Conservation (phyloP, 2,888 invertebrate species). For the Hydrotaea cyrtoneurina region DNA sequence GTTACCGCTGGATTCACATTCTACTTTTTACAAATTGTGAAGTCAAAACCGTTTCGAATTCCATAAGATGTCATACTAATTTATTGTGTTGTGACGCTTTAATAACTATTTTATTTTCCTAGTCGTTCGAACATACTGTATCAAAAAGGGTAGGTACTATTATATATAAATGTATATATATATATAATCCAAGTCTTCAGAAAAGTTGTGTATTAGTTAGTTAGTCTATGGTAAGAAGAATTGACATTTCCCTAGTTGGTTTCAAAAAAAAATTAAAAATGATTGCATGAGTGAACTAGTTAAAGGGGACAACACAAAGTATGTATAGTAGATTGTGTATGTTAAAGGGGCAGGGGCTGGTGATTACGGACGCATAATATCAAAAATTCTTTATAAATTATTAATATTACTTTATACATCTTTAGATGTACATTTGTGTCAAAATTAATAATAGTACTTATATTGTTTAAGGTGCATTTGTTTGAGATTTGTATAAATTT, state of each 20-base stretch:
- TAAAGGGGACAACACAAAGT: not conserved
- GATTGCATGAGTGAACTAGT: not conserved
- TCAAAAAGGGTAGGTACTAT: constrained; percentile 1
- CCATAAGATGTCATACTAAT: no score
- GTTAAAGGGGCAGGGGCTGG: no score
- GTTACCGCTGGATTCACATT: no score
- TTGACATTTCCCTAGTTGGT: constrained; percentile 15
- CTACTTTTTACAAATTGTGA: no score
- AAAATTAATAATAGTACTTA: constrained; percentile 1
- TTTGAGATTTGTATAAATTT: not conserved
- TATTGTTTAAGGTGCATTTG: not conserved
- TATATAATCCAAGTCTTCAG: constrained; percentile 28
- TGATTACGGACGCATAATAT: not conserved
- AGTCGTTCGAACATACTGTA: not conserved
- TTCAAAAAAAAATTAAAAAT: not conserved
- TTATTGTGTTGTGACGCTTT: constrained; percentile 6
- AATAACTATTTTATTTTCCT: not conserved
- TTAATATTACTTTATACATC: constrained; percentile 35
- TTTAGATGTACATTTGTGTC: constrained; percentile 30
- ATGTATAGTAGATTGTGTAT: not conserved
- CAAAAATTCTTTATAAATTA: not conserved
- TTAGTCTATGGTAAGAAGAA: not conserved
- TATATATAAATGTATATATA: not conserved
- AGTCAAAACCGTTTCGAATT: no score
- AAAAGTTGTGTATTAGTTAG: not conserved